Percentiles rank a stretch among this genome's conserved stretches.
Conservation (phyloP, 2,888 invertebrate genomes). For the Stenoptilia bipunctidactyla region DNA sequence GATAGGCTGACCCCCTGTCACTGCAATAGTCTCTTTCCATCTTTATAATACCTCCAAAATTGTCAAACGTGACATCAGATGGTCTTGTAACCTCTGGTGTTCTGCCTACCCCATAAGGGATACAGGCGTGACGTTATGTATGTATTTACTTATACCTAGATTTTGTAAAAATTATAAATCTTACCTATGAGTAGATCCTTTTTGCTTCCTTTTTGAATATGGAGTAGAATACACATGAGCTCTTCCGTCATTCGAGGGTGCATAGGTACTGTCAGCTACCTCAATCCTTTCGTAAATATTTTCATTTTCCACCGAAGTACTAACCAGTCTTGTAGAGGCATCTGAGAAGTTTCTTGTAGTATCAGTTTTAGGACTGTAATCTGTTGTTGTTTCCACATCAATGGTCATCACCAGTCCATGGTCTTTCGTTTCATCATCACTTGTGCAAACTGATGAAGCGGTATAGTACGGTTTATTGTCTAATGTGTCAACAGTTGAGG, state of each 20-base stretch:
- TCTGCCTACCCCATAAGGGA: too few relatives aligned
- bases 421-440: conserved; percentile 39
- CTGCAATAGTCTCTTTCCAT: too few relatives aligned
- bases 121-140: too few relatives aligned
- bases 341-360: conserved; percentile 33
- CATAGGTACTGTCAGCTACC: conserved; percentile 28
- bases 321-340: conserved; percentile 33
- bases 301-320: conserved; percentile 19
- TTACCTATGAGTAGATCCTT: conserved; percentile 34
- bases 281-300: conserved; percentile 45
- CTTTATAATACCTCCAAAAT: too few relatives aligned
- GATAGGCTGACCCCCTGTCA: too few relatives aligned
- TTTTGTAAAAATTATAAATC: too few relatives aligned
- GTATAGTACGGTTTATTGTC: not conserved
- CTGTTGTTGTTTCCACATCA: conserved; percentile 33
- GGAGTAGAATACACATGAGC: conserved; percentile 37
- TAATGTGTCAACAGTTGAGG: conserved; percentile 22
- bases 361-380: conserved; percentile 29
- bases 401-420: conserved; percentile 51
- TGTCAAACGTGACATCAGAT: too few relatives aligned
- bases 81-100: too few relatives aligned
- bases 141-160: too few relatives aligned
- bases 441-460: not conserved
- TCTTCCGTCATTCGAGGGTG: conserved; percentile 16
- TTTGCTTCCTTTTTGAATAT: conserved; percentile 40